Base-by-base conservation (phyloP, 2,113 vertebrate genomes). In the Pollachius pollachius region DNA sequence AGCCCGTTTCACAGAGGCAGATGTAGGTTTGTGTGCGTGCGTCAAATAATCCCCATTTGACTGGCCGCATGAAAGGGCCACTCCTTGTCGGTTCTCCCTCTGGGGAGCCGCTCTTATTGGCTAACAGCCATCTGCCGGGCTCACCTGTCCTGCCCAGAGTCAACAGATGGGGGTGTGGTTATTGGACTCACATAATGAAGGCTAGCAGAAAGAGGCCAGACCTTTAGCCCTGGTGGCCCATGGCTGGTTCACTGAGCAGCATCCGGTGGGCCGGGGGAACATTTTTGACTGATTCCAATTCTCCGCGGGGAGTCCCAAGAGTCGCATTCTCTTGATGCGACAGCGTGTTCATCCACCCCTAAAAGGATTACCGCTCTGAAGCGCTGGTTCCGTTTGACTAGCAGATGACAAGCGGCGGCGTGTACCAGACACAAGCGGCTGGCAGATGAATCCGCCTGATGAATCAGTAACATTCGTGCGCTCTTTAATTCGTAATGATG, bases 11-110 rank as follows among this genome's bases (percentile, higher is more conserved):
- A n/a, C 75, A 80, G 74, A 69, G 75, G 83, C 86, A 87, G 87
- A 80, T 88, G 85, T 84, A 78, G 1, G 70, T 60, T 60, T 62
- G 48, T 79, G 62, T 73, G 68, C 3, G 12, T 63, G 68, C 67
- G 65, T 75, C 67, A 73, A 66, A 80, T 87, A 89, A 84, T 89
- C 84, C 81, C 84, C 75, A 65, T 88, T 89, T 91, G 88, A 91
- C 87, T 86, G 84, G 80, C 87, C 83, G 85, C 85, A 65, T 82
- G 89, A 87, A 82, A 81, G 73, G 84, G 70, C 83, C 84, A 74
- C 78, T 88, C 80, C 69, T 76, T 67, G 72, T 69, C 65, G 70
- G 69, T 72, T 65, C 69, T 72, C 72, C 73, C 88, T 80, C 74
- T 62, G 81, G 84, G 81, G 83, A 87, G 30, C 21, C 71, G 62